Base-by-base conservation (phyloP, 1,140 invertebrate genomes). In the Stegodyphus mimosarum region DNA sequence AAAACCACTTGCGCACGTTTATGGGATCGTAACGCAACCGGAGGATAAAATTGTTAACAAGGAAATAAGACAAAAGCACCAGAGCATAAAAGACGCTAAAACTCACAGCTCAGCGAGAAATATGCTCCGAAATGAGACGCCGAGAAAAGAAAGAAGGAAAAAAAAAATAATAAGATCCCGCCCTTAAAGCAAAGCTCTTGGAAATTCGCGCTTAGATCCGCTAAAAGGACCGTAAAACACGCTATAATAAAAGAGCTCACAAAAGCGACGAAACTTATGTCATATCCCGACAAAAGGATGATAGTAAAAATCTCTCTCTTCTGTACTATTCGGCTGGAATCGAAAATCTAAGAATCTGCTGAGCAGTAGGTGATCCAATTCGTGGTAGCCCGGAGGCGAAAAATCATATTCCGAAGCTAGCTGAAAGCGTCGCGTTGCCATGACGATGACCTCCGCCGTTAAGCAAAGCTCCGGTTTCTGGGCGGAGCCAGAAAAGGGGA, bases 371-470 rank as follows among this genome's bases (percentile, higher is more conserved):
- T 51, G 76, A 67, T 67, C 77, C 70, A 80, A 71, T 67, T 66
- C 49, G 70, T n/a, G 17, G 51, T 52, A 13, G 50, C 67, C 69
- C 77, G 52, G 55, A 73, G 77, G 77, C 77, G 5, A 52, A 15
- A 33, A 33, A 71, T 52, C 51, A 55, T n/a, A 73, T 72, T 81
- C 60, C 69, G 52, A n/a, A 49, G 67, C 51, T 50, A 70, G 78
- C 78, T 33, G 33, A 33, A 33, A 71, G 48, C 78, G 33, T 53
- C n/a, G 76, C 55, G 79, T 81, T 81, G 70, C 70, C 60, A 81
- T 81, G 60, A 70, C 15, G 70, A 81, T 81, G 79, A 81, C 79
- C 79, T 81, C 70, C 50, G 67, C n/a, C 10, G 60, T 33, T 66
- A 72, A 48, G 76, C 60, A 9, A 60, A 11, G 49, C 50, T 52